phyloP scores from a whole-genome alignment of 2,113 vertebrate genomes.

The Corythornis cristatus region DNA sequence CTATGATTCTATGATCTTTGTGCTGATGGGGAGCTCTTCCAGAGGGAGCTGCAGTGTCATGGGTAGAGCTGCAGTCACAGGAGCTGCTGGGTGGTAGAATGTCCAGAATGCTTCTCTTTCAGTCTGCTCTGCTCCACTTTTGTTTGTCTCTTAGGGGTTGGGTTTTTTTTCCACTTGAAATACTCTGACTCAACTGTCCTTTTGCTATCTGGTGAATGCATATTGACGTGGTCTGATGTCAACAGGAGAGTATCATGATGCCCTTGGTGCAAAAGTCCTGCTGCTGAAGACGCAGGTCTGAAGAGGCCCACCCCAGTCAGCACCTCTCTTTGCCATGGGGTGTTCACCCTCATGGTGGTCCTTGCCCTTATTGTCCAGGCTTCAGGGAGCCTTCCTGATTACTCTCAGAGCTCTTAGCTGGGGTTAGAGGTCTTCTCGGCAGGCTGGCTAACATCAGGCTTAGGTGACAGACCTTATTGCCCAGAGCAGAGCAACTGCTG shows the following conservation, averaged over 20 bases:
- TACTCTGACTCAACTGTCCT: background rate
- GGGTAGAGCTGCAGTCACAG: background rate
- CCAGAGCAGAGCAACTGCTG: background rate
- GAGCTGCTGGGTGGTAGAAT: background rate
- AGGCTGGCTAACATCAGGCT: background rate
- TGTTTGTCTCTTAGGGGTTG: background rate
- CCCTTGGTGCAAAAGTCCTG: background rate
- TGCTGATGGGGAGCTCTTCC: background rate
- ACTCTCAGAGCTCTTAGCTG: background rate
- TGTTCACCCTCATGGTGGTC: accelerated
- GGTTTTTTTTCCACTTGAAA: background rate
- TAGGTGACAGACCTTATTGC: background rate
- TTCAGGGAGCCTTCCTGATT: background rate
- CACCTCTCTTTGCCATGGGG: accelerated
- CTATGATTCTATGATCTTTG: background rate
- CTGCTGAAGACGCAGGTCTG: background rate
- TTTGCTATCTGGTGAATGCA: background rate
- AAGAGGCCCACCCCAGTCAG: background rate
- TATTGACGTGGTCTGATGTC: accelerated
- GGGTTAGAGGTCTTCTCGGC: background rate
- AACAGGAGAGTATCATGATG: background rate
- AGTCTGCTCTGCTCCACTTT: conserved; percentile 7
- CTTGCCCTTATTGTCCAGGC: background rate
- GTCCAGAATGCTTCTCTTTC: background rate
- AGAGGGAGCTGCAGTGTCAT: background rate